Conservation (phyloP, 2,113 vertebrate genomes). For the Baryphthengus martii region DNA sequence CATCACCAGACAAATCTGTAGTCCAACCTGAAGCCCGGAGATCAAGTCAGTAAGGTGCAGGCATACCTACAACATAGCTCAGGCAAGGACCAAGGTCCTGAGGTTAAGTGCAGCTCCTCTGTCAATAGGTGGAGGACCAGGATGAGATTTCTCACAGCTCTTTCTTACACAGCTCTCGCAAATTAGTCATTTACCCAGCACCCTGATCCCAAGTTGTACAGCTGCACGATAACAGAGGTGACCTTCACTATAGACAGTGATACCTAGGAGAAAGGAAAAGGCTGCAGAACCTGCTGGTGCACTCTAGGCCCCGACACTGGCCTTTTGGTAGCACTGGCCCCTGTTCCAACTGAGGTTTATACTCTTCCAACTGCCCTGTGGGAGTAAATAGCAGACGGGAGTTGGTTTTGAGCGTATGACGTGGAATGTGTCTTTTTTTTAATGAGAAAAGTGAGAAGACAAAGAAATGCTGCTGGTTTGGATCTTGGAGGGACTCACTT, state of each 20-base stretch:
- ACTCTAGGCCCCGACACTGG: rapidly evolving
- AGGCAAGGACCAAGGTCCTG: neutral
- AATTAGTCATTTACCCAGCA: neutral
- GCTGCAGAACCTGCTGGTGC: neutral
- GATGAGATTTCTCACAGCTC: neutral
- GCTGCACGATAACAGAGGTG: neutral
- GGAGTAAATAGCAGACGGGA: neutral
- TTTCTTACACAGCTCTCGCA: neutral
- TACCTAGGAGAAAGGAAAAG: neutral
- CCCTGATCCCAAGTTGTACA: neutral
- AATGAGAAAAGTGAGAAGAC: neutral
- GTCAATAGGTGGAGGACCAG: rapidly evolving
- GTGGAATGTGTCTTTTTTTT: rapidly evolving
- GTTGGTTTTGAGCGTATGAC: neutral
- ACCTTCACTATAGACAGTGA: neutral
- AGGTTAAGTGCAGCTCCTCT: neutral
- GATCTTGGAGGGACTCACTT: neutral
- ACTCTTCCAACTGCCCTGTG: neutral
- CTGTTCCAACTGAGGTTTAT: rapidly evolving
- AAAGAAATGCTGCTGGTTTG: neutral
- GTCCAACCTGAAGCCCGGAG: neutral
- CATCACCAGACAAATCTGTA: neutral
- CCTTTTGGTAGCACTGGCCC: neutral
- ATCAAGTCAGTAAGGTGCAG: neutral
- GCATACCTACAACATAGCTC: neutral